phyloP scores from a whole-genome alignment of 2,888 invertebrate species.

The Drosophila neotestacea region DNA sequence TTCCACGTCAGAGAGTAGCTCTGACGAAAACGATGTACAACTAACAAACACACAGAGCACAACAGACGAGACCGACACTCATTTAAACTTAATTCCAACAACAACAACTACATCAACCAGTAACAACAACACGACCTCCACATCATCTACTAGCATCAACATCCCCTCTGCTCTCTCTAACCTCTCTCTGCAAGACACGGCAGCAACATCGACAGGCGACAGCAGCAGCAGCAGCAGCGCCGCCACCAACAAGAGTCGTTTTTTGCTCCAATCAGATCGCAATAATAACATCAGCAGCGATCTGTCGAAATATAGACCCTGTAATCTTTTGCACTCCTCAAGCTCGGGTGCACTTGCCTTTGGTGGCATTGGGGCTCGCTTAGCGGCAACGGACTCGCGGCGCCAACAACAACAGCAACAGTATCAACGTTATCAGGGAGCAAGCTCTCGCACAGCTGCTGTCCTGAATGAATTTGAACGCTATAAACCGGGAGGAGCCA shows the following conservation, averaged over 20 bases:
- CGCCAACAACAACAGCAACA: slow-evolving; percentile 64
- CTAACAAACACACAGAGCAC: slow-evolving; percentile 60
- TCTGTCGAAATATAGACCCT: slow-evolving; percentile 81
- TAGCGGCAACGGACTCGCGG: slow-evolving; percentile 71
- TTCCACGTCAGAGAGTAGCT: slow-evolving; percentile 77
- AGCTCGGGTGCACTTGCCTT: slow-evolving; percentile 83
- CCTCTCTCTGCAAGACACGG: slow-evolving; percentile 66
- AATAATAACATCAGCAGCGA: slow-evolving; percentile 77
- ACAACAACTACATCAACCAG: slow-evolving; percentile 22
- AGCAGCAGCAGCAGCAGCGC: slow-evolving; percentile 85
- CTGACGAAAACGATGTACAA: slow-evolving; percentile 66
- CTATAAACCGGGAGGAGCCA: slow-evolving; percentile 58
- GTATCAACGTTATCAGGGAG: slow-evolving; percentile 70
- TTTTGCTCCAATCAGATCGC: slow-evolving; percentile 77
- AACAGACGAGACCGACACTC: slow-evolving; percentile 62
- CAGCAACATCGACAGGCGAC: slow-evolving; percentile 61
- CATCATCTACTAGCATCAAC: slow-evolving; percentile 44
- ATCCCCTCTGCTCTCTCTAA: slow-evolving; percentile 75
- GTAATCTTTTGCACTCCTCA: slow-evolving; percentile 80
- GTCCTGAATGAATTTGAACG: slow-evolving; percentile 77
- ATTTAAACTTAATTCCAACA: slow-evolving; percentile 64
- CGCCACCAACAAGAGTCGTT: slow-evolving; percentile 72
- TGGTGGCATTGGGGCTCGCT: slow-evolving; percentile 83
- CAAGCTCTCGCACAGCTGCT: slow-evolving; percentile 72
- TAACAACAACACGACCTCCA: slow-evolving; percentile 31